A percentile compares a stretch with the other conserved stretches of the same genome.
These are phyloP conservation scores for Petrophora chlorosata DNA, from an alignment of 2,888 invertebrate species.

Conservation along the genomic window DNA sequence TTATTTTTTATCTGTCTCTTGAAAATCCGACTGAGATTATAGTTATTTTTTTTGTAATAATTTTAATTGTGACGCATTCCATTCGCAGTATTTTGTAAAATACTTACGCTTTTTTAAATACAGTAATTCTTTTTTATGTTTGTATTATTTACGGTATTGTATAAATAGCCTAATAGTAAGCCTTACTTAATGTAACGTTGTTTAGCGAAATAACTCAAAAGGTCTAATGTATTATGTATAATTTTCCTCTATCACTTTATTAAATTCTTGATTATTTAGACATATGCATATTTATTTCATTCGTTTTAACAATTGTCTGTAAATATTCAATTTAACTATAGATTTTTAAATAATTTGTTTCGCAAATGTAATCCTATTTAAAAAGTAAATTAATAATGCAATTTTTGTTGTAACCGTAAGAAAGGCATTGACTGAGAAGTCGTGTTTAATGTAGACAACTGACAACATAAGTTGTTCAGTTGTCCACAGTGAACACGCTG, in stretches of 20 bases:
- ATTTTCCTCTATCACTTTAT: constrained; percentile 32
- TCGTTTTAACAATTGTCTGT: constrained; percentile 3
- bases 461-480: too few relatives aligned
- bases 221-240: constrained; percentile 42
- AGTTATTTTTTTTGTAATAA: constrained; percentile 49
- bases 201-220: constrained; percentile 47
- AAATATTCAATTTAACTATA: constrained; percentile 10
- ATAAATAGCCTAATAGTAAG: constrained; percentile 49
- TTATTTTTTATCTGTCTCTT: constrained; percentile 50
- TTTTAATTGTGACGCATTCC: constrained; percentile 73
- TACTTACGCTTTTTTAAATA: constrained; percentile 37
- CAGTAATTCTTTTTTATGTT: constrained; percentile 37
- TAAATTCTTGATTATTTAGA: constrained; percentile 15
- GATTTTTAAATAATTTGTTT: too few relatives aligned
- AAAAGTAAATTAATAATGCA: too few relatives aligned
- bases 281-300: constrained; percentile 26
- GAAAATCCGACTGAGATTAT: constrained; percentile 61
- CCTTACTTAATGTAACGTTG: constrained; percentile 29
- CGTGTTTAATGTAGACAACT: too few relatives aligned
- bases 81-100: constrained; percentile 51
- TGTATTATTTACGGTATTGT: constrained; percentile 53
- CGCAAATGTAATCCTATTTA: too few relatives aligned
- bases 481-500: too few relatives aligned
- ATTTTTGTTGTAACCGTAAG: too few relatives aligned
- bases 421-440: too few relatives aligned